Conservation (phyloP, 2,888 invertebrate species). For the Sarcophaga variegata region DNA sequence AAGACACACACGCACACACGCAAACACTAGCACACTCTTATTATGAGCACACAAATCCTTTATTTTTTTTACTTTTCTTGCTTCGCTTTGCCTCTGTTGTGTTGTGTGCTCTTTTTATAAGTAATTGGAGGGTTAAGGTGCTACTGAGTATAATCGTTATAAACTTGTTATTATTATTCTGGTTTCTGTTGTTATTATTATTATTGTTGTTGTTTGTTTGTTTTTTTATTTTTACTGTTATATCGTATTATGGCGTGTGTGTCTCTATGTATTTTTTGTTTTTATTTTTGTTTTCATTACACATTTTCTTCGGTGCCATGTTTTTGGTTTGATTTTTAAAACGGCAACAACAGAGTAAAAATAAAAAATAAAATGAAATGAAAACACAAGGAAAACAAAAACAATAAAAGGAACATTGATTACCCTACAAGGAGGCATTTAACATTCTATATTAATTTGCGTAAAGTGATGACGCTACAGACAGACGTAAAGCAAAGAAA, state of each 20-base stretch:
- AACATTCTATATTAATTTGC: conserved; percentile 66
- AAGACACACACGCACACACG: neutral
- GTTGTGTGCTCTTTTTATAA: conserved; percentile 28
- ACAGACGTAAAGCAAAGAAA: neutral
- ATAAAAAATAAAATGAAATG: neutral
- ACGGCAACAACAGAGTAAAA: neutral
- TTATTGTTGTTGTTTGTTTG: neutral
- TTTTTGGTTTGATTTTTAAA: conserved; percentile 40
- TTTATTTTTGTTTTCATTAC: conserved; percentile 24
- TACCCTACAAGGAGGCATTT: conserved; percentile 65
- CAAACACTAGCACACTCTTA: neutral
- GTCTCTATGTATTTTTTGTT: conserved; percentile 22
- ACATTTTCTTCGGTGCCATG: conserved; percentile 10
- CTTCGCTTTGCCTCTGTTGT: neutral
- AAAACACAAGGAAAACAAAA: conserved; percentile 24
- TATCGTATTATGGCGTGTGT: neutral
- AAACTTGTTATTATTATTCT: conserved; percentile 64
- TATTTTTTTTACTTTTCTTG: neutral
- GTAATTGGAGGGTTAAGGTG: conserved; percentile 66
- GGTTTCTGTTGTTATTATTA: conserved; percentile 50
- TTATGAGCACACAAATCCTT: no score
- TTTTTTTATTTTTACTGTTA: conserved; percentile 3
- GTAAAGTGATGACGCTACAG: conserved; percentile 64
- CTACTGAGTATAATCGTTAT: conserved; percentile 64
- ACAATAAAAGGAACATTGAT: conserved; percentile 66